Conservation (phyloP, 2,113 vertebrate genomes). For the Hirundichthys speculiger region DNA sequence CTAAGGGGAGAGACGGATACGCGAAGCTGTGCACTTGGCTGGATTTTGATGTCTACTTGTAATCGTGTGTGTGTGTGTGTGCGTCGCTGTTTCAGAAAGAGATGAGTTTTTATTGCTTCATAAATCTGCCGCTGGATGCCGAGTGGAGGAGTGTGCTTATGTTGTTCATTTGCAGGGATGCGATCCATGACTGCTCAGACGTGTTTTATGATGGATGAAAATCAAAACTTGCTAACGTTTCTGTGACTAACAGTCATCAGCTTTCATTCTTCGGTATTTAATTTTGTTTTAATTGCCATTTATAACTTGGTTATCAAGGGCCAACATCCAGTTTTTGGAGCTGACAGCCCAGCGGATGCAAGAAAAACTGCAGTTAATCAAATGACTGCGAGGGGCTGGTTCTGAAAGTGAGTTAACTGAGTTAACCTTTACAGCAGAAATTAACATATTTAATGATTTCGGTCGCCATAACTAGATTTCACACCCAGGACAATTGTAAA, state of each 20-base stretch:
- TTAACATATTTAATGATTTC: too few species aligned
- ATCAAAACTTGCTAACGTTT: neutral
- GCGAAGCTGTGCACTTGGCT: conserved; percentile 62
- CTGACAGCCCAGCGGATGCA: too few species aligned
- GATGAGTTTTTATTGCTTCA: conserved; percentile 68
- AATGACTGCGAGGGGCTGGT: too few species aligned
- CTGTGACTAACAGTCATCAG: neutral
- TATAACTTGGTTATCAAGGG: too few species aligned
- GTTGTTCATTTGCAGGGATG: conserved; percentile 10
- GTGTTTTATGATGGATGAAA: neutral
- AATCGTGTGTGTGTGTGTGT: conserved; percentile 12
- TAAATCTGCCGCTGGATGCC: conserved; percentile 59
- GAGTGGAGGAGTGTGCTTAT: neutral
- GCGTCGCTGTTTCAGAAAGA: conserved; percentile 23
- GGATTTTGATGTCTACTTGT: conserved; percentile 32
- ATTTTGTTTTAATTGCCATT: too few species aligned
- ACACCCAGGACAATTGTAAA: too few species aligned
- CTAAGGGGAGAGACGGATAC: conserved; percentile 42
- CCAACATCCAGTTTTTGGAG: too few species aligned
- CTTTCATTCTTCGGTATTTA: too few species aligned
- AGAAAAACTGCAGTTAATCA: too few species aligned
- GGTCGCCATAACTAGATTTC: too few species aligned
- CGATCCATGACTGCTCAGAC: neutral
- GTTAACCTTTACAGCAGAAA: too few species aligned
- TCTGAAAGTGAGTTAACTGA: too few species aligned